These are phyloP conservation scores for Aspidiotus destructor DNA, from an alignment of 2,888 invertebrate genomes.

Conservation along the genomic window DNA sequence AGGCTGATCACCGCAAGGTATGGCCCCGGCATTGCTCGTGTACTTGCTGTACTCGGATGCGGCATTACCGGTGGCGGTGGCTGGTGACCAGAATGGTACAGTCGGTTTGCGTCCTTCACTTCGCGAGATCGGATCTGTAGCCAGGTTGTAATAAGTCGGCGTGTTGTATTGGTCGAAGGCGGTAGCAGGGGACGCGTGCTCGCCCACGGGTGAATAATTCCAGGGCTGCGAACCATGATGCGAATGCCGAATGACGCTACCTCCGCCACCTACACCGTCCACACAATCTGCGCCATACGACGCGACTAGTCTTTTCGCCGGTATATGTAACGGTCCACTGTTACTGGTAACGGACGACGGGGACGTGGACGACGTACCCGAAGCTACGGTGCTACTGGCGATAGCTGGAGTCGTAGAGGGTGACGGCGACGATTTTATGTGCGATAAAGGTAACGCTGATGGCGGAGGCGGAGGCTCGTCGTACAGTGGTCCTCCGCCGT, in stretches of 20 bases:
- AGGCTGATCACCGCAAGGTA: slow-evolving; percentile 44
- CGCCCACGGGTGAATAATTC: slow-evolving; percentile 54
- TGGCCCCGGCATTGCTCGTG: slow-evolving; percentile 65
- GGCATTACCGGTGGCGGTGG: slow-evolving; percentile 40
- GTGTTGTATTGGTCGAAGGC: slow-evolving; percentile 56
- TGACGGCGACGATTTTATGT: slow-evolving; percentile 46
- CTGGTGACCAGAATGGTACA: slow-evolving; percentile 60
- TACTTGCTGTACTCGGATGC: slow-evolving; percentile 40
- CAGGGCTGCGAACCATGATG: slow-evolving; percentile 55
- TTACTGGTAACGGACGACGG: slow-evolving; percentile 53
- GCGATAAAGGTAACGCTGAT: slow-evolving; percentile 48
- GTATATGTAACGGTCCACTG: slow-evolving; percentile 73
- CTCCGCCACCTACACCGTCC: slow-evolving; percentile 48
- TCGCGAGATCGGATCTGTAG: slow-evolving; percentile 49
- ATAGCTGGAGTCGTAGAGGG: slow-evolving; percentile 60
- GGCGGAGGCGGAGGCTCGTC: slow-evolving; percentile 60
- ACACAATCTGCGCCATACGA: slow-evolving; percentile 44
- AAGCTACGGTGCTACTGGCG: slow-evolving; percentile 39
- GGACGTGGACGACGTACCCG: slow-evolving; percentile 48
- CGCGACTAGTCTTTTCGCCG: slow-evolving; percentile 61
- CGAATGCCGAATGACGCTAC: slow-evolving; percentile 67
- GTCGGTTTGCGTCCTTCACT: slow-evolving; percentile 52
- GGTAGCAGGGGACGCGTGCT: slow-evolving; percentile 45
- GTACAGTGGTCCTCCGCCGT: slow-evolving; percentile 52
- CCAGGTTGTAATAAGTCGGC: slow-evolving; percentile 66